Conservation (phyloP, 2,888 invertebrate species). For the Drosophila ezoana region DNA sequence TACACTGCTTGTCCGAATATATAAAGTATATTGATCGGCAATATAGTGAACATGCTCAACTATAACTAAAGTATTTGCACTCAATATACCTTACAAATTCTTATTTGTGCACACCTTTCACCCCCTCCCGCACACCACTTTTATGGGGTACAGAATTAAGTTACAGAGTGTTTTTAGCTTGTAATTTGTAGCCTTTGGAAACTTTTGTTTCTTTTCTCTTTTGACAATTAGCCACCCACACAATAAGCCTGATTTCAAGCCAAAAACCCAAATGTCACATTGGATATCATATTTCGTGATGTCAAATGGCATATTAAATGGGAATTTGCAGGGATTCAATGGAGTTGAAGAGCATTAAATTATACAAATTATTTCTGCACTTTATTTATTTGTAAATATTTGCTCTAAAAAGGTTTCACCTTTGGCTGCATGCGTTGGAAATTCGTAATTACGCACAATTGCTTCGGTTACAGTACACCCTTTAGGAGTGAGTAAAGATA, state of each 20-base stretch:
- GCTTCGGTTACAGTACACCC: slow-evolving; percentile 11
- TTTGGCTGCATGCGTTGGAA: slow-evolving; percentile 23
- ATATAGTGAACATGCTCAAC: no score
- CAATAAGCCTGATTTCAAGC: not conserved
- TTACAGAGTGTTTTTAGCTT: not conserved
- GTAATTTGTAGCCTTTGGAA: not conserved
- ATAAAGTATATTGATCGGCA: no score
- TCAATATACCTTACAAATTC: no score
- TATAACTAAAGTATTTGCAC: no score
- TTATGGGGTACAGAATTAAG: not conserved
- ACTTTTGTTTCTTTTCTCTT: no score
- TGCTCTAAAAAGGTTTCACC: not conserved
- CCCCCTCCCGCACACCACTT: no score
- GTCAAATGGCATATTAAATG: not conserved
- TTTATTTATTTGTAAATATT: slow-evolving; percentile 4
- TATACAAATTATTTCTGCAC: not conserved
- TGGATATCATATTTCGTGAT: not conserved
- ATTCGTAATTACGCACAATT: slow-evolving; percentile 35
- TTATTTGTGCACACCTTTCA: no score
- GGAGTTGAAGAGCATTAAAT: not conserved
- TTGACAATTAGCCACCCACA: no score
- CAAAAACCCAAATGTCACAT: not conserved
- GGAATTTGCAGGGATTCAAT: not conserved
- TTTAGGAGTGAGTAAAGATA: not conserved
- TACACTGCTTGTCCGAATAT: no score